Evolutionary conservation across 2,888 invertebrate species (phyloP).

Genomic region (Griposia aprilina): DNA sequence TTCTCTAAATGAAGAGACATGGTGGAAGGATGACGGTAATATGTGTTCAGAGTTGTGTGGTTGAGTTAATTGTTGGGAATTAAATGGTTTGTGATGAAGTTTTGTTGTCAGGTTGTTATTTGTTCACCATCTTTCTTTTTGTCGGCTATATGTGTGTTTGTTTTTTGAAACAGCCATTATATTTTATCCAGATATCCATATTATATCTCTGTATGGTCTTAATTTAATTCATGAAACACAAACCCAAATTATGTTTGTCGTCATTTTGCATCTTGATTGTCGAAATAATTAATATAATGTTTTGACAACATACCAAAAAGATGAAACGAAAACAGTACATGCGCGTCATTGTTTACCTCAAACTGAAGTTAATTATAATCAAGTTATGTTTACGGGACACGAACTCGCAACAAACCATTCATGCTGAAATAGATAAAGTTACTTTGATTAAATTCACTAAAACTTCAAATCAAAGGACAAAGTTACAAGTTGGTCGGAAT

Average conservation of each 20-base stretch:
- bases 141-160: too few relatives aligned
- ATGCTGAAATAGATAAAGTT: constrained; percentile 74
- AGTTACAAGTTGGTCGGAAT: constrained; percentile 68
- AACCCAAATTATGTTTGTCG: not conserved
- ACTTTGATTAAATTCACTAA: constrained; percentile 75
- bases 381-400: constrained; percentile 66
- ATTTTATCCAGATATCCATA: not conserved
- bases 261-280: not conserved
- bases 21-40: not conserved
- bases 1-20: constrained; percentile 46
- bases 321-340: not conserved
- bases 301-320: not conserved
- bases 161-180: not conserved
- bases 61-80: constrained; percentile 7
- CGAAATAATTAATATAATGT: not conserved
- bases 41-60: constrained; percentile 11
- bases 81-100: not conserved
- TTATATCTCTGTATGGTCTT: not conserved
- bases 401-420: constrained; percentile 68
- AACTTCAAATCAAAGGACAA: constrained; percentile 73
- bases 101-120: not conserved
- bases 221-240: not conserved
- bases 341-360: constrained; percentile 47
- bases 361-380: constrained; percentile 64
- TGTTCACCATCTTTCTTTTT: not conserved